Base-by-base conservation (phyloP, 2,888 invertebrate species). In the Monoplex corrugatus region DNA sequence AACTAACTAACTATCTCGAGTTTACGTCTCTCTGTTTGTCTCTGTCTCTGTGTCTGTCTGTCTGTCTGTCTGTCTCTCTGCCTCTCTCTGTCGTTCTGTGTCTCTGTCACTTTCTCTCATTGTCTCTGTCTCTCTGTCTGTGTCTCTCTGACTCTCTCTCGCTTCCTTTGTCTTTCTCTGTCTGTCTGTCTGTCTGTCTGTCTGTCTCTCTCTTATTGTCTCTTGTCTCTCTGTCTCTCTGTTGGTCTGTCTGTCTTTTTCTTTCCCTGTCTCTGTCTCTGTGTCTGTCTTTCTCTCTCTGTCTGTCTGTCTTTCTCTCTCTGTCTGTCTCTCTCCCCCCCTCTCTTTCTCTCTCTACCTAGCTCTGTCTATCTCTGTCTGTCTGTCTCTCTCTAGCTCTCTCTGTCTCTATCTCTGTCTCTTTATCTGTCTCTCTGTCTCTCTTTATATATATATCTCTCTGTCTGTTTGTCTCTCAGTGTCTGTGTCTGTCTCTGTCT, bases 81-180 rank as follows among this genome's bases (percentile, higher is more conserved):
- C 28, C 16, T 72, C 16, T 72, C 28, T 10, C 28, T 10, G 5
- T 10, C 28, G 28, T 32, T 28, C 28, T 28, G 5, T 57, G 32
- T 75, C 75, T 75, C 75, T 75, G n/a, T 35, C 32, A 2, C n/a
- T 75, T 0, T 5, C 3, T 75, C 32, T 75, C 5, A n/a, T 13
- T 75, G 75, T 75, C 32, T 75, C 32, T 75, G 75, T 75, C 75
- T 75, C 13, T 75, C n/a, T 75, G 32, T 75, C 32, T 75, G n/a
- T 75, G 32, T 75, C 75, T 75, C 28, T 75, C 75, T 75, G 3
- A n/a, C 3, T 75, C 32, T 75, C 3, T 75, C 3, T 75, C 2
- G 23, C 3, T 75, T 1, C 32, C 32, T 75, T 23, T 75, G 28
- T 75, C 13, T 75, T 13, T 75, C n/a, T 75, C 32, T 75, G 28